Evolutionary conservation across 2,888 invertebrate genomes (phyloP), one percentile per base, ranked within the genome.

Genomic region (Microdon myrmicae): DNA sequence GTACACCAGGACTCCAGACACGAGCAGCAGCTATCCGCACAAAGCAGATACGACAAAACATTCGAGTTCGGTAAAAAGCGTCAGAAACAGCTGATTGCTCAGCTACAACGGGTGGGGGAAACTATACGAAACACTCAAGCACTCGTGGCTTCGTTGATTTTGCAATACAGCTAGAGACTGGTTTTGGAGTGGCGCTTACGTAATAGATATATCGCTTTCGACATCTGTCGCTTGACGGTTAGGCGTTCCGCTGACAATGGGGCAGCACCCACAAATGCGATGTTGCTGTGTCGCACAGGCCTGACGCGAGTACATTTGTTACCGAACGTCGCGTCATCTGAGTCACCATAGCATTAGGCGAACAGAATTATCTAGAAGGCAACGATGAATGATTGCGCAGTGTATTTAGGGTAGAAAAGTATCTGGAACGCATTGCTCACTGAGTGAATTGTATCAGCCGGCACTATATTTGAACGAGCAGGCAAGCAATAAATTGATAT

Each of bases 251-350:
- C 10, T 31, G 31, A 5, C 31, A 12, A 17, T 12, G 17, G 4
- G 19, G n/a, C n/a, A 9, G 20, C 17, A 17, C 23, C 6, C 6
- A 9, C 13, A 14, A 14, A 17, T 16, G 12, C 13, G 10, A 34
- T 16, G 13, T 32, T 29, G 17, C 26, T 26, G 14, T 25, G n/a
- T 41, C 17, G 51, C 29, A n/a, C 10, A 37, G 34, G 14, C 16
- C 23, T 31, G 28, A 41, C 25, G 23, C 38, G 45, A 31, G 51
- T 55, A 43, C 41, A 51, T 55, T 53, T 58, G 48, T 35, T 41
- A 60, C 35, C 35, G 38, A 72, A 71, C 71, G 72, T 73, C 76
- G 78, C 79, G 78, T 79, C 78, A 79, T 77, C 73, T 77, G 75
- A 79, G 78, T 78, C 76, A 76, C 77, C 71, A 74, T 73, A 72